Percentiles rank a stretch among this genome's conserved stretches.
Conservation (phyloP, 2,888 invertebrate species). For the Plemyria rubiginata region DNA sequence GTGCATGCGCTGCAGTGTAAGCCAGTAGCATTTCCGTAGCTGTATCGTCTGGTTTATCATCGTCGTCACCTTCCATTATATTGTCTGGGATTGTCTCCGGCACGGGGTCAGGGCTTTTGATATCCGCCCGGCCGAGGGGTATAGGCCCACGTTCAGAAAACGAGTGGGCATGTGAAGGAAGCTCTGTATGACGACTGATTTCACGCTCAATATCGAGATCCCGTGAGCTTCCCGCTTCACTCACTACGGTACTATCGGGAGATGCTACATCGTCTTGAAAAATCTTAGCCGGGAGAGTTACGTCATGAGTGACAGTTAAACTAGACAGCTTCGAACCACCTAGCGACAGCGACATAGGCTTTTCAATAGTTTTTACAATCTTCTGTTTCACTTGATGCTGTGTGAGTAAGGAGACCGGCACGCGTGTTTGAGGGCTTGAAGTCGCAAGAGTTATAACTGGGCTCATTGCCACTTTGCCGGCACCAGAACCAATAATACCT, state of each 20-base stretch:
- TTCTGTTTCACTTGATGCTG: conserved; percentile 82
- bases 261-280: conserved; percentile 88
- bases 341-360: conserved; percentile 79
- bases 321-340: conserved; percentile 83
- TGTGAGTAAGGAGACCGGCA: conserved; percentile 75
- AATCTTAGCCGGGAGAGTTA: conserved; percentile 86
- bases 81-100: conserved; percentile 82
- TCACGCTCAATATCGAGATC: conserved; percentile 81
- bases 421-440: conserved; percentile 64
- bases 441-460: conserved; percentile 74
- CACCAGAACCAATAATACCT: conserved; percentile 78
- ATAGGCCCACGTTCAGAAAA: conserved; percentile 72
- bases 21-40: conserved; percentile 61
- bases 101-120: conserved; percentile 79
- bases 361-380: conserved; percentile 80
- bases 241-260: conserved; percentile 79
- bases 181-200: conserved; percentile 80
- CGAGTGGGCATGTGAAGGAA: conserved; percentile 63
- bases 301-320: conserved; percentile 84
- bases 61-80: conserved; percentile 79
- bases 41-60: conserved; percentile 76
- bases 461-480: conserved; percentile 69
- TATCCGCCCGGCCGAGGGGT: conserved; percentile 76
- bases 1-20: conserved; percentile 54
- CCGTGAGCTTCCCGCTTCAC: conserved; percentile 49